These are phyloP conservation scores for Chelonus insularis DNA, from an alignment of 1,140 invertebrate species.

Conservation along the genomic window DNA sequence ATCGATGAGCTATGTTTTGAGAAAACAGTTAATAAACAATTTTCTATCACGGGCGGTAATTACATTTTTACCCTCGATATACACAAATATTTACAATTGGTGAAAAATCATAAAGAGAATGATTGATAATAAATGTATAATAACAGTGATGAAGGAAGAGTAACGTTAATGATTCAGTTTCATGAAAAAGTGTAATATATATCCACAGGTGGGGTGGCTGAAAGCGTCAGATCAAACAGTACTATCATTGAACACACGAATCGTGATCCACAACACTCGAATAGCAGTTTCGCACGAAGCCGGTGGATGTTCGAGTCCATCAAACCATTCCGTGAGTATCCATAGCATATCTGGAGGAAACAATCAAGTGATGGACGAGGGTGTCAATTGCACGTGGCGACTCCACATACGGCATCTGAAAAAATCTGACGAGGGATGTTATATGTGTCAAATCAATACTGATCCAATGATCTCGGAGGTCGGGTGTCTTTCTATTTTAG, in stretches of 20 bases:
- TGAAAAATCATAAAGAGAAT: no score
- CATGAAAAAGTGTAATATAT: conserved; percentile 16
- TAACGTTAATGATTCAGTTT: neutral
- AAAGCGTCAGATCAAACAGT: conserved; percentile 87
- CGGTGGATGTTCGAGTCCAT: conserved; percentile 76
- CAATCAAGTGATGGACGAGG: conserved; percentile 64
- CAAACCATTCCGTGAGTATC: conserved; percentile 60
- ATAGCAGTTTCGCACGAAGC: conserved; percentile 79
- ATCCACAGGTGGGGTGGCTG: conserved; percentile 85
- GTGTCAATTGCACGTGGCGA: conserved; percentile 69
- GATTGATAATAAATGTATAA: no score
- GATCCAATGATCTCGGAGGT: conserved; percentile 69
- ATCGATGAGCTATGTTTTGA: no score
- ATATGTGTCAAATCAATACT: conserved; percentile 74
- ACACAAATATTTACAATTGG: no score
- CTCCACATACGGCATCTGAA: conserved; percentile 68
- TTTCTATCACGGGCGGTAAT: no score
- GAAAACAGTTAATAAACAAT: no score
- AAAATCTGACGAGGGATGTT: conserved; percentile 67
- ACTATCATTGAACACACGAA: conserved; percentile 78
- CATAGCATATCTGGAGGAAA: conserved; percentile 64
- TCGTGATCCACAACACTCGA: conserved; percentile 86
- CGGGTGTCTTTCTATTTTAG: conserved; percentile 72
- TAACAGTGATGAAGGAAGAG: neutral
- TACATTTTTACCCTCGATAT: no score